Percentiles rank a stretch among this genome's conserved stretches.
These are phyloP conservation scores for Linurgus olivaceus DNA, from an alignment of 2,797 vertebrate genomes.

Conservation along the genomic window DNA sequence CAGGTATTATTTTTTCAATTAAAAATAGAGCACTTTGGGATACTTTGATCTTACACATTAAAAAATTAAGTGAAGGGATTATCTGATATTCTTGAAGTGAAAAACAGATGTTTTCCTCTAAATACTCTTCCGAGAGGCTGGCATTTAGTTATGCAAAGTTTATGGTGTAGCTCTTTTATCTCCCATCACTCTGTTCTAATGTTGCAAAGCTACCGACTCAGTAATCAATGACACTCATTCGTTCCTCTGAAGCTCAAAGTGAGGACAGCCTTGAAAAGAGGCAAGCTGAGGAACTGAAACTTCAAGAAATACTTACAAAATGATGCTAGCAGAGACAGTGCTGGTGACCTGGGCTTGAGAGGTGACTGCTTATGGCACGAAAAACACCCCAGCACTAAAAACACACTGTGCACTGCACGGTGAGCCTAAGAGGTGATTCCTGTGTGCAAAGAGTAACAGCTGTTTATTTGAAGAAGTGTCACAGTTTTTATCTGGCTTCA, in stretches of 20 bases:
- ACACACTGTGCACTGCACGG: neutral
- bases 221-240: neutral
- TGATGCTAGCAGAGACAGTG: neutral
- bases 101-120: neutral
- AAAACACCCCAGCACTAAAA: neutral
- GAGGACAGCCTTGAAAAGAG: neutral
- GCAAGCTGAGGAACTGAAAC: neutral
- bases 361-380: neutral
- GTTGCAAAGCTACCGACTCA: neutral
- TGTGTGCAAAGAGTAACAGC: neutral
- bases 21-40: neutral
- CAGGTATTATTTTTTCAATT: neutral
- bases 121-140: neutral
- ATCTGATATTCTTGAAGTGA: neutral
- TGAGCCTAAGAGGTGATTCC: neutral
- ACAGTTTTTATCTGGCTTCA: neutral
- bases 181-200: neutral
- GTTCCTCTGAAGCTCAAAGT: neutral
- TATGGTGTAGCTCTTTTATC: neutral
- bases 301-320: neutral
- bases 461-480: neutral
- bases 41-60: neutral
- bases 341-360: neutral
- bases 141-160: constrained; percentile 11
- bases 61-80: neutral